A percentile compares a stretch with the other conserved stretches of the same genome.
phyloP scores from a whole-genome alignment of 2,888 invertebrate species.

The Mesorhabditis spiculigera region DNA sequence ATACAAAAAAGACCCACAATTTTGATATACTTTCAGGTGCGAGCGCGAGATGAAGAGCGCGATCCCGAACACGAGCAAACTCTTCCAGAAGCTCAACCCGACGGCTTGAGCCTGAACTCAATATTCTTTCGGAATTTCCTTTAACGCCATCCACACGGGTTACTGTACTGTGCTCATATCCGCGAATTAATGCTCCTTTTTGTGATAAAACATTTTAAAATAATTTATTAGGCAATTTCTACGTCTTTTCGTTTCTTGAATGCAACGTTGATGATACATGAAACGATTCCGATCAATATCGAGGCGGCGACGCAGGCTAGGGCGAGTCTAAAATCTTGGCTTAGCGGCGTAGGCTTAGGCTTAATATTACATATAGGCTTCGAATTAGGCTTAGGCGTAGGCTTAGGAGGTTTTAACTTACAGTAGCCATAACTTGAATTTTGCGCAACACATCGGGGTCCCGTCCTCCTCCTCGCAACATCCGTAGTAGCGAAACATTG shows the following conservation, averaged over 20 bases:
- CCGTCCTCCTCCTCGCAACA: not conserved
- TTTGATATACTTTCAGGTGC: slow-evolving; percentile 18
- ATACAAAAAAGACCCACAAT: not conserved
- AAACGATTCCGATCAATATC: not conserved
- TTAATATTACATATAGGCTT: too few relatives aligned
- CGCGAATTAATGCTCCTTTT: too few relatives aligned
- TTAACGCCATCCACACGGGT: too few relatives aligned
- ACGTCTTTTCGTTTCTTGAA: too few relatives aligned
- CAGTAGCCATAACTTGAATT: not conserved
- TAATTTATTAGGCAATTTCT: too few relatives aligned
- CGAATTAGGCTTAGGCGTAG: not conserved
- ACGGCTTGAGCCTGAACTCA: not conserved
- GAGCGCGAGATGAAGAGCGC: slow-evolving; percentile 34
- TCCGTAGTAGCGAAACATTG: not conserved
- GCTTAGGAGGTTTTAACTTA: not conserved
- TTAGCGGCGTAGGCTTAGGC: too few relatives aligned
- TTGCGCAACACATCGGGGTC: not conserved
- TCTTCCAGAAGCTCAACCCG: slow-evolving; percentile 12
- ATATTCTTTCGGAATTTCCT: too few relatives aligned
- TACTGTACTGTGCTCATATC: too few relatives aligned
- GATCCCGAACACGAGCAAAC: slow-evolving; percentile 37
- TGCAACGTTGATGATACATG: too few relatives aligned
- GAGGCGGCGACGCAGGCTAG: not conserved
- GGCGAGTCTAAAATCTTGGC: not conserved
- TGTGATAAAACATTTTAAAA: too few relatives aligned